These are phyloP conservation scores for Dinomys branickii DNA, from an alignment of 2,113 vertebrate genomes.

Conservation along the genomic window DNA sequence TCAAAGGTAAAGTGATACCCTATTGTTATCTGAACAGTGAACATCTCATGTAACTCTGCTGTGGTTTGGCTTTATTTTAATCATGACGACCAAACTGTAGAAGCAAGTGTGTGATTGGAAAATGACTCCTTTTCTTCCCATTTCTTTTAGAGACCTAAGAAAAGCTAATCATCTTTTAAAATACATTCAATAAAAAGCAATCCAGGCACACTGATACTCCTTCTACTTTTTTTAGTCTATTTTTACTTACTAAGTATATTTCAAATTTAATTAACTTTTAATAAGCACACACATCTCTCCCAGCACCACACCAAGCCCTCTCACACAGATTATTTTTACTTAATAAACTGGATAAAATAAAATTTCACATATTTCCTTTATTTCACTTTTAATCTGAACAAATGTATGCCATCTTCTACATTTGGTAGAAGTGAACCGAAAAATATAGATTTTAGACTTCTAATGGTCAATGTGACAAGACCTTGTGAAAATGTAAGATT, in stretches of 20 bases:
- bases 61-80: conserved; percentile 66
- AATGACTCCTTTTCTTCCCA: conserved; percentile 66
- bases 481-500: conserved; percentile 21
- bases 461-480: background rate
- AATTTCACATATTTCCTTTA: background rate
- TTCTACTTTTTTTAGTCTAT: background rate
- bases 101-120: conserved; percentile 63
- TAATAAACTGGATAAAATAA: conserved; percentile 23
- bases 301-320: background rate
- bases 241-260: conserved; percentile 26
- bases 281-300: background rate
- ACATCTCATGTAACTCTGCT: conserved; percentile 45
- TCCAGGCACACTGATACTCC: background rate
- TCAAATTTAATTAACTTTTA: conserved; percentile 52
- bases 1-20: conserved; percentile 57
- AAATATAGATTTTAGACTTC: conserved; percentile 23
- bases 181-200: conserved; percentile 62
- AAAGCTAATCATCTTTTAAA: conserved; percentile 63
- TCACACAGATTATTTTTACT: background rate
- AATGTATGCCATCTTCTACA: background rate
- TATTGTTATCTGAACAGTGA: conserved; percentile 55
- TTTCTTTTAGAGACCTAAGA: conserved; percentile 52
- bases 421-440: background rate
- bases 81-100: conserved; percentile 44
- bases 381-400: conserved; percentile 4